phyloP scores from a whole-genome alignment of 2,888 invertebrate genomes.

The Gasteruption jaculator region DNA sequence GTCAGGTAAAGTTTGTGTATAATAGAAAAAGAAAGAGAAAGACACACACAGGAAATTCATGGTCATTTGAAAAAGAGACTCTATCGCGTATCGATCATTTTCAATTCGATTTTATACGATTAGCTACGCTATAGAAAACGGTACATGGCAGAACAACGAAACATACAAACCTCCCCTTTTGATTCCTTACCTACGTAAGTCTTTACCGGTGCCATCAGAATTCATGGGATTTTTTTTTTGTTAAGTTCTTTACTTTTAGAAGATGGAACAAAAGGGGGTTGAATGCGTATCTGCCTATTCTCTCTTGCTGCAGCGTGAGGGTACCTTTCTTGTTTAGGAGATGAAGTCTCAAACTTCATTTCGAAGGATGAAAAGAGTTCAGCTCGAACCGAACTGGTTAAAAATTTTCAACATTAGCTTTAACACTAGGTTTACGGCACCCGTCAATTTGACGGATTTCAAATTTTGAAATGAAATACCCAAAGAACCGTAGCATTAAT shows the following conservation, averaged over 20 bases:
- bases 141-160: conserved; percentile 22
- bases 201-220: conserved; percentile 18
- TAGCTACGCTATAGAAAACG: conserved; percentile 26
- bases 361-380: too few species aligned
- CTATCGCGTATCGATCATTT: conserved; percentile 36
- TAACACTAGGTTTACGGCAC: too few species aligned
- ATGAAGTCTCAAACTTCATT: too few species aligned
- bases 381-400: too few species aligned
- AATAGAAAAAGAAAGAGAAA: conserved; percentile 8
- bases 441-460: too few species aligned
- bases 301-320: too few species aligned
- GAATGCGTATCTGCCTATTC: conserved; percentile 9
- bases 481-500: too few species aligned
- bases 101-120: conserved; percentile 38
- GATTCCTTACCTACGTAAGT: too few species aligned
- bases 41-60: conserved; percentile 22
- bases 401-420: too few species aligned
- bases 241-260: conserved; percentile 1
- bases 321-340: too few species aligned
- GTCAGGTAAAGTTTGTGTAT: conserved; percentile 2
- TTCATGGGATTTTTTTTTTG: conserved; percentile 32
- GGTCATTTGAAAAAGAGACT: conserved; percentile 26
- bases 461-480: too few species aligned
- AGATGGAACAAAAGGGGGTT: conserved; percentile 12
- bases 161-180: too few species aligned